phyloP scores from a whole-genome alignment of 2,888 invertebrate genomes.

The Stramonita haemastoma region DNA sequence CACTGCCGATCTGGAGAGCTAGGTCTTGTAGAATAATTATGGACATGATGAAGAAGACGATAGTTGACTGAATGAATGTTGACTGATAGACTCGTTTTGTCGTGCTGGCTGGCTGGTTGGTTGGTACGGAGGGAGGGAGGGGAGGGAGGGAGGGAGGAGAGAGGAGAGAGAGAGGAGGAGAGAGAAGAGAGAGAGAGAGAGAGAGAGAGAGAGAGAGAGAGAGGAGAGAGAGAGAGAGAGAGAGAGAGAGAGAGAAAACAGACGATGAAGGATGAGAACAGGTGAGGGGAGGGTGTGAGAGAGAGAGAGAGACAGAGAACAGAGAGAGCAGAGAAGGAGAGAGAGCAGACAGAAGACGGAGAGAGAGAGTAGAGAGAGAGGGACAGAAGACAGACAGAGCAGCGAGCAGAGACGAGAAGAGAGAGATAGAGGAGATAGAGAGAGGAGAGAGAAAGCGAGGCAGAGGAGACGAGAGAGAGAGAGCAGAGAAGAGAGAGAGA shows the following conservation, averaged over 20 bases:
- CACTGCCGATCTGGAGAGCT: too few species aligned
- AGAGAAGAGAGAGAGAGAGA: too few species aligned
- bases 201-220: too few species aligned
- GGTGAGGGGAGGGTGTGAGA: not conserved
- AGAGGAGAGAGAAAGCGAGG: not conserved
- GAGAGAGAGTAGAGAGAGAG: not conserved
- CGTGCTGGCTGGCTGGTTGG: too few species aligned
- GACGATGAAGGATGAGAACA: not conserved
- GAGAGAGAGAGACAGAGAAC: not conserved
- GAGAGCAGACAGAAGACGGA: not conserved
- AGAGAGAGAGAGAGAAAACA: not conserved
- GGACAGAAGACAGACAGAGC: not conserved
- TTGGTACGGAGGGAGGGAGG: not conserved
- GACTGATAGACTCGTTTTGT: too few species aligned
- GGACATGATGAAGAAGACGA: too few species aligned
- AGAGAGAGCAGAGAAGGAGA: not conserved
- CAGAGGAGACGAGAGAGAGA: not conserved
- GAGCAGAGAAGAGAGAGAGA: not conserved
- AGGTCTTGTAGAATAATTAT: too few species aligned
- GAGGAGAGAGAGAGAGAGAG: constrained; percentile 21
- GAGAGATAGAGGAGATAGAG: not conserved
- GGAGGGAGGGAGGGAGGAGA: not conserved
- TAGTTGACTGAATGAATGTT: too few species aligned
- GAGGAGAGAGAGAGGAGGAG: too few species aligned
- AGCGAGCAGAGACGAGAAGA: not conserved